Percentiles rank a stretch among this genome's conserved stretches.
These are phyloP conservation scores for Blastobasis adustella DNA, from an alignment of 2,888 invertebrate genomes.

Conservation along the genomic window DNA sequence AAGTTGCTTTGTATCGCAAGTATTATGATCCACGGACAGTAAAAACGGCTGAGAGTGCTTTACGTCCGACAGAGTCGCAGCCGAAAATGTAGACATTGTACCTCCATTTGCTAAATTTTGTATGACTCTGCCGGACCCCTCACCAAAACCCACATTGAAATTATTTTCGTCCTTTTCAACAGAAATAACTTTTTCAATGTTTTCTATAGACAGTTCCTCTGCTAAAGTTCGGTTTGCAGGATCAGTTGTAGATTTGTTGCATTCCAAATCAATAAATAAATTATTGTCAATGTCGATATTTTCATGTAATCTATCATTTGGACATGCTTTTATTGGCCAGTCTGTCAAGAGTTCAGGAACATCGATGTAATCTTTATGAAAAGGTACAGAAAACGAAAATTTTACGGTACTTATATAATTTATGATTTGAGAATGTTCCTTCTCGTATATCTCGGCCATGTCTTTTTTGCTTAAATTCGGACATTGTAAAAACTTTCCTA, in stretches of 20 bases:
- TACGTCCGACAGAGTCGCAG: conserved; percentile 77
- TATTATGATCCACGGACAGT: conserved; percentile 39
- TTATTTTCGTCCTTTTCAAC: conserved; percentile 44
- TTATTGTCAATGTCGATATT: conserved; percentile 19
- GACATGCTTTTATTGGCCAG: conserved; percentile 43
- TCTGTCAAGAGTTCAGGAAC: conserved; percentile 30
- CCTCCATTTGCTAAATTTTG: conserved; percentile 56
- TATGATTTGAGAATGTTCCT: no score
- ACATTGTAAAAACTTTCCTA: conserved; percentile 56
- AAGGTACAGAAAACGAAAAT: conserved; percentile 54
- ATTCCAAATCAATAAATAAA: conserved; percentile 32
- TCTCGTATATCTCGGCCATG: no score
- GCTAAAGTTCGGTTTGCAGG: conserved; percentile 40
- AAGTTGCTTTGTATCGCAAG: conserved; percentile 15
- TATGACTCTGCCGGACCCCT: conserved; percentile 74
- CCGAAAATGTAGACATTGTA: conserved; percentile 60
- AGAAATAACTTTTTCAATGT: conserved; percentile 27
- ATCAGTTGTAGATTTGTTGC: conserved; percentile 19
- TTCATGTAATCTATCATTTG: conserved; percentile 9
- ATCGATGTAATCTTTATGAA: conserved; percentile 51
- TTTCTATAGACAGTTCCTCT: conserved; percentile 45
- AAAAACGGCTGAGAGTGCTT: conserved; percentile 70
- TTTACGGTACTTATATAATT: conserved; percentile 28
- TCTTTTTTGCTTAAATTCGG: conserved; percentile 25
- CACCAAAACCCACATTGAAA: conserved; percentile 75